Evolutionary conservation across 2,888 invertebrate genomes (phyloP), one percentile per base, ranked within the genome.

Genomic region (Tanaodytes sp.): DNA sequence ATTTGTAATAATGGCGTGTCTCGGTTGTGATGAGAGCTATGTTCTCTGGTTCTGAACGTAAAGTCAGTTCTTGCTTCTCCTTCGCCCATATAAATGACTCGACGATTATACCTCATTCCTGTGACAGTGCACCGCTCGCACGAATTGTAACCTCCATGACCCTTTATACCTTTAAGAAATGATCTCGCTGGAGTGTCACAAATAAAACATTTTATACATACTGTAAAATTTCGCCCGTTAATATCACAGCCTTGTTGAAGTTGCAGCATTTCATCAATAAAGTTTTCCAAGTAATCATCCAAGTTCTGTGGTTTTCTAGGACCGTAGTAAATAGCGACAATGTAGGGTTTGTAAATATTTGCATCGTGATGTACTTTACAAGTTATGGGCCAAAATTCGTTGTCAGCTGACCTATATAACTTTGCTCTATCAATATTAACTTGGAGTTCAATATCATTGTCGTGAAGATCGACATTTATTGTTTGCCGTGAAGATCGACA

Each of bases 131-230:
- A 74, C 15, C 73, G 36, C 40, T 73, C 71, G 42, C 73, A 74
- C 6, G 73, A 57, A 48, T 58, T 18, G 19, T 63, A 64, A 1
- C 73, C 74, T 5, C 36, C 52, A 39, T 75, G 72, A 2, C 73
- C 66, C 55, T 65, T 66, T 9, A 65, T 62, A 40, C 46, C 39
- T 52, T 74, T 73, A 8, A 73, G 8, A 5, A 65, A 68, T 20
- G 68, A 31, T 18, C 74, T 55, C 12, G 70, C 72, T 1, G 70
- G 74, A 11, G 61, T 55, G 11, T 74, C 73, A 6, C 65, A 72
- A 16, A 66, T 51, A 19, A 73, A 65, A 11, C 33, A 33, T n/a
- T 33, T 45, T 15, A 45, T 45, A 15, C 12, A 2, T 5, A 45
- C 5, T 30, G 15, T 15, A 16, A 15, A 30, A 4, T 2, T 1